Base-by-base conservation (phyloP, 2,888 invertebrate species). In the Ganaspis brasiliensis region DNA sequence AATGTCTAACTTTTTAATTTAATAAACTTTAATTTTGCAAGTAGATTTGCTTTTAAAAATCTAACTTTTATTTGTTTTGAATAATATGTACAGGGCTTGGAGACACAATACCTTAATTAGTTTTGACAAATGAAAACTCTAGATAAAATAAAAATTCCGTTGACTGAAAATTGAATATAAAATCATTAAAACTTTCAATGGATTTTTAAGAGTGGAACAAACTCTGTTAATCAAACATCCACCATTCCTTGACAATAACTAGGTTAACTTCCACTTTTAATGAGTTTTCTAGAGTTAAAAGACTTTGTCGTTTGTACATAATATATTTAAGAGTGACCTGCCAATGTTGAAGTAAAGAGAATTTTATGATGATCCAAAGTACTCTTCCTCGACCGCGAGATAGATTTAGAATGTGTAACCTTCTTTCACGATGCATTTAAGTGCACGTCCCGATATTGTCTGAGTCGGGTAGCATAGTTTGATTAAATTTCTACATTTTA, bases 401-500 rank as follows among this genome's bases (percentile, higher is more conserved):
- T 72, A 63, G 73, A 74, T 81, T 81, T 81, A 81, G 76, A 81
- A 37, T 75, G 31, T 77, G 67, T 79, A 75, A 75, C 75, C 59
- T 56, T 56, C 67, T 73, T 73, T 63, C 72, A 72, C 63, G 24
- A 40, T 49, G 72, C 75, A 75, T 59, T 78, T 74, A 72, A 77
- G 67, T 73, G 16, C 61, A 49, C 74, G 74, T 59, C 72, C 72
- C 76, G 76, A 81, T 83, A 81, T 82, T 83, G 79, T 82, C 77
- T 78, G 77, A 78, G 72, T 79, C 78, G 67, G 78, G 72, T 72
- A 81, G 83, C 81, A 77, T 84, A 84, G 82, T 87, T 87, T 87
- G 85, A 87, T 87, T 87, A 87, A 87, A 87, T 86, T 85, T 81
- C 63, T 63, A 78, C 78, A 82, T 86, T 87, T 87, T 87, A 87